Conservation (phyloP, 2,797 vertebrate species). For the Graptemys geographica region DNA sequence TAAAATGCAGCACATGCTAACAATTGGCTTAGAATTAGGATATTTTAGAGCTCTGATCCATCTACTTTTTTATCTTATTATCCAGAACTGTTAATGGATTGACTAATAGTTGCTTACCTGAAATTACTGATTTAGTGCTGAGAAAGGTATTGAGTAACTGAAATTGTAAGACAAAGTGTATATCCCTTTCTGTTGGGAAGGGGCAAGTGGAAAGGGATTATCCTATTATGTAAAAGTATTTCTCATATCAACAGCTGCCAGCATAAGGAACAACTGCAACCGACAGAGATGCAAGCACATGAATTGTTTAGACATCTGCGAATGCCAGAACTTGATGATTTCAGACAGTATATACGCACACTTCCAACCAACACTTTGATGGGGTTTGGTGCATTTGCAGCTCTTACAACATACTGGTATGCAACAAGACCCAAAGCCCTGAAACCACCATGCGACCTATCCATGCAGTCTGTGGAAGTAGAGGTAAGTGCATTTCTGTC, state of each 20-base stretch:
- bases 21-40: background rate
- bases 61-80: background rate
- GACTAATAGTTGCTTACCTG: background rate
- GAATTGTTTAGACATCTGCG: constrained; percentile 89
- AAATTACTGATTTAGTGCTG: background rate
- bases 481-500: constrained; percentile 79
- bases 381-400: constrained; percentile 89
- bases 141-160: background rate
- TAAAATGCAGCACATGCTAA: background rate
- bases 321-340: constrained; percentile 87
- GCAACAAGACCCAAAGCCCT: constrained; percentile 89
- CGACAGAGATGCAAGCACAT: constrained; percentile 87
- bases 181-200: accelerated
- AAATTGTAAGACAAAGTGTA: background rate
- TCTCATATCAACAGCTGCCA: constrained; percentile 69
- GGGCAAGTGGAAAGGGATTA: background rate
- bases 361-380: constrained; percentile 88
- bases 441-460: constrained; percentile 87
- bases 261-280: background rate
- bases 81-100: background rate
- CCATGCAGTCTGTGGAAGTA: constrained; percentile 91
- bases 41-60: background rate
- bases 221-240: background rate
- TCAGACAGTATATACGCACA: constrained; percentile 86
- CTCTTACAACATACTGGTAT: constrained; percentile 91